Conservation (phyloP, 1,140 invertebrate species). For the Grapholita molesta region DNA sequence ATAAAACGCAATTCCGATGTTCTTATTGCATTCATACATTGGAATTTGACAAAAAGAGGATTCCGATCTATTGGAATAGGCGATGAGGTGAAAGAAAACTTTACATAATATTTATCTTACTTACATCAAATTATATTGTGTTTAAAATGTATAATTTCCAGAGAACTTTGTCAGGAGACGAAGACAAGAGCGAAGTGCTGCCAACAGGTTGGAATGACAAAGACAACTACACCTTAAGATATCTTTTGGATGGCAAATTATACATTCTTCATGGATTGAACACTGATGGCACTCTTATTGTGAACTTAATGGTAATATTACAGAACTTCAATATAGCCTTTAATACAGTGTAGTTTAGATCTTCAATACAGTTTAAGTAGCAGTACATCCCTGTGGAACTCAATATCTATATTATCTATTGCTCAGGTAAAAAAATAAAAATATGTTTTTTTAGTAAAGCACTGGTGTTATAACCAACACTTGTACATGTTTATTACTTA, state of each 20-base stretch:
- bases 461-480: too few species aligned
- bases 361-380: too few species aligned
- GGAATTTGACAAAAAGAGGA: slow-evolving; percentile 84
- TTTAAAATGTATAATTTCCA: slow-evolving; percentile 51
- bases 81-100: slow-evolving; percentile 79
- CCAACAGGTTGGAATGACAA: slow-evolving; percentile 84
- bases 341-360: too few species aligned
- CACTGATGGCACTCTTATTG: slow-evolving; percentile 80
- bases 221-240: slow-evolving; percentile 82
- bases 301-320: slow-evolving; percentile 83
- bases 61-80: slow-evolving; percentile 86
- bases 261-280: slow-evolving; percentile 83
- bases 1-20: slow-evolving; percentile 84
- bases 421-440: too few species aligned
- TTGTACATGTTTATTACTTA: too few species aligned
- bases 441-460: too few species aligned
- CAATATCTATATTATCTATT: too few species aligned
- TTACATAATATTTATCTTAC: not conserved
- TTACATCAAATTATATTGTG: not conserved
- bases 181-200: slow-evolving; percentile 82
- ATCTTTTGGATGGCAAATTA: slow-evolving; percentile 81
- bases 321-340: too few species aligned
- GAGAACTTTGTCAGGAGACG: slow-evolving; percentile 80
- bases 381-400: too few species aligned
- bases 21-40: slow-evolving; percentile 84